These are phyloP conservation scores for Poecile atricapillus DNA, from an alignment of 2,113 vertebrate species.

Conservation along the genomic window DNA sequence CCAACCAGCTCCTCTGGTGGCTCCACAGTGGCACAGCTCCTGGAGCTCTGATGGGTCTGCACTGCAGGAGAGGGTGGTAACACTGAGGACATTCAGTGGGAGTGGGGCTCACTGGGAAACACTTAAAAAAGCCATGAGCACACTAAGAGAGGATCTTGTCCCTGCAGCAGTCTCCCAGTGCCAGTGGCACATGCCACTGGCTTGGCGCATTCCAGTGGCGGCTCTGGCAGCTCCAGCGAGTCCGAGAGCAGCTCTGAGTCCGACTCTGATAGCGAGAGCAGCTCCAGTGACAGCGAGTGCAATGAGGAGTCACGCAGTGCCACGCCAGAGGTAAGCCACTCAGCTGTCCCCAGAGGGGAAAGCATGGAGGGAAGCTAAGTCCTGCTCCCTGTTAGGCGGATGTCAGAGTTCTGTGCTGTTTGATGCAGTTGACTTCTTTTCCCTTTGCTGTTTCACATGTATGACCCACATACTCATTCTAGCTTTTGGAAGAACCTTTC, in stretches of 20 bases:
- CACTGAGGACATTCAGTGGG: fast-evolving
- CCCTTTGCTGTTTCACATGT: neutral
- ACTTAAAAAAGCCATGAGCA: neutral
- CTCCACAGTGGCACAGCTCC: fast-evolving
- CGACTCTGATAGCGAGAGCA: constrained; percentile 91
- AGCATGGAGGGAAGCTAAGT: neutral
- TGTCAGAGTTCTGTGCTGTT: neutral
- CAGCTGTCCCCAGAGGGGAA: fast-evolving
- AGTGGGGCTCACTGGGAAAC: fast-evolving
- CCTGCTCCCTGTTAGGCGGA: neutral
- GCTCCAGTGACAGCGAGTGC: constrained; percentile 91
- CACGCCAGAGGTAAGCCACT: constrained; percentile 85
- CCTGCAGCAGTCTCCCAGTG: constrained; percentile 68
- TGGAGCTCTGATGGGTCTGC: neutral
- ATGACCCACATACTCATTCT: neutral
- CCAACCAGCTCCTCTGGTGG: neutral
- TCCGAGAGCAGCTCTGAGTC: constrained; percentile 95
- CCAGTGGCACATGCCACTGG: constrained; percentile 19
- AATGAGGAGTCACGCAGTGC: constrained; percentile 83
- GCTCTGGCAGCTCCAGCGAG: constrained; percentile 90
- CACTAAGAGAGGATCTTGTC: neutral
- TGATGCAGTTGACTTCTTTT: neutral
- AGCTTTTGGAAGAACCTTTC: constrained; percentile 28
- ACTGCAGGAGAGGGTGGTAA: neutral
- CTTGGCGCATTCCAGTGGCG: constrained; percentile 75